Percentiles rank a stretch among this genome's conserved stretches.
These are phyloP conservation scores for Saguinus imperator DNA, from an alignment of 2,113 vertebrate species.

Conservation along the genomic window DNA sequence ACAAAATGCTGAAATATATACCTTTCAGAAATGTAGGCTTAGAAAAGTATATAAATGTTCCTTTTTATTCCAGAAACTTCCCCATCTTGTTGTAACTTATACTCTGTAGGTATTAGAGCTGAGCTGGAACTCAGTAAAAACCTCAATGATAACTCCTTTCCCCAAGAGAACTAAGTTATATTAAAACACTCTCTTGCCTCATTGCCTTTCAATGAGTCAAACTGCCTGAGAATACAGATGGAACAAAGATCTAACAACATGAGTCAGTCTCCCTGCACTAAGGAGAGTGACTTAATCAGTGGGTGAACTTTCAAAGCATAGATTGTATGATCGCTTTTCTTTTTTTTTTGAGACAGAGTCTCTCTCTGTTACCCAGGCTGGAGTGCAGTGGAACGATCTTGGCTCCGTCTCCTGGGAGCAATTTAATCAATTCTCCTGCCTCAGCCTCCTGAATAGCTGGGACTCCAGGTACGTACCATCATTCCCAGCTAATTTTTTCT, in stretches of 20 bases:
- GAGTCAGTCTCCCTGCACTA: not conserved
- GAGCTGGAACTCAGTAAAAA: conserved; percentile 32
- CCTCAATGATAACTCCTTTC: not conserved
- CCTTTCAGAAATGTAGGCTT: not conserved
- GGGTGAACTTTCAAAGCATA: not conserved
- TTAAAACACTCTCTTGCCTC: not conserved
- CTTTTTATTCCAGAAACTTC: not conserved
- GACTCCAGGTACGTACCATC: too few species aligned
- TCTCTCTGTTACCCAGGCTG: rapidly evolving
- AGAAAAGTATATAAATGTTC: not conserved
- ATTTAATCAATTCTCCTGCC: too few species aligned
- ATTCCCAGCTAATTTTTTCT: too few species aligned
- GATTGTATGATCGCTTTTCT: not conserved
- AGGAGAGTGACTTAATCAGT: not conserved
- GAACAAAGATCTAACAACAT: not conserved
- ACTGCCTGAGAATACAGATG: not conserved
- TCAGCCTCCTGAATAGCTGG: too few species aligned
- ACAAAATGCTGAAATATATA: not conserved
- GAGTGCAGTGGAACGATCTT: too few species aligned
- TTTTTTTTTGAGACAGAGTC: too few species aligned
- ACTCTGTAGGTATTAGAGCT: not conserved
- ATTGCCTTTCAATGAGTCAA: not conserved
- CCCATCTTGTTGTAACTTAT: not conserved
- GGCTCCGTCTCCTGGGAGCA: too few species aligned
- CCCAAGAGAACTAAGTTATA: not conserved